A percentile compares a stretch with the other conserved stretches of the same genome.
phyloP scores from a whole-genome alignment of 1,140 invertebrate genomes.

The Conopomorpha cramerella region DNA sequence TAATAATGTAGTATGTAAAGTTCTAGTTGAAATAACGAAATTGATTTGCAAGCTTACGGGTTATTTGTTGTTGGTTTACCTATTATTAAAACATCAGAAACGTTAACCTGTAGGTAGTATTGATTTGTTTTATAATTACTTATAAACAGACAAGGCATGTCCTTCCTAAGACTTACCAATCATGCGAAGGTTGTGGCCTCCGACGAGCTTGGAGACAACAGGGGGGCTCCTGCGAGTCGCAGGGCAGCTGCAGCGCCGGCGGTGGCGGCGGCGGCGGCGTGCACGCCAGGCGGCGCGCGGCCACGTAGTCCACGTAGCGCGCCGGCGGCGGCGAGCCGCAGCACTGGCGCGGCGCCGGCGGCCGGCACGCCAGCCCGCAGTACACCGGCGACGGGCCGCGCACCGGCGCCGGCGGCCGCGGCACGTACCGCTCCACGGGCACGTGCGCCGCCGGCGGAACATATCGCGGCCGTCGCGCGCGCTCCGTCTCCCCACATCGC shows the following conservation, averaged over 20 bases:
- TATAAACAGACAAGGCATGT: too few relatives aligned
- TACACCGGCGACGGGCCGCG: constrained; percentile 47
- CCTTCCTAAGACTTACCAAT: constrained; percentile 71
- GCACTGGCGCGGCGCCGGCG: constrained; percentile 56
- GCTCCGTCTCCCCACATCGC: constrained; percentile 50
- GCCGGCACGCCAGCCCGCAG: constrained; percentile 58
- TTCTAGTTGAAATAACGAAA: too few relatives aligned
- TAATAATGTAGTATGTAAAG: too few relatives aligned
- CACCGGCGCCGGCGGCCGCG: constrained; percentile 64
- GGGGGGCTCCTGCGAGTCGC: constrained; percentile 56
- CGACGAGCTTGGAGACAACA: constrained; percentile 59
- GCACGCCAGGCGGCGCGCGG: constrained; percentile 62
- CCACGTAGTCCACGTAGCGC: constrained; percentile 62
- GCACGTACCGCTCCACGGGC: constrained; percentile 71
- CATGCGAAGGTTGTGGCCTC: constrained; percentile 56
- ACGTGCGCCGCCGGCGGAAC: constrained; percentile 70
- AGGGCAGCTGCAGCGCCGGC: constrained; percentile 51
- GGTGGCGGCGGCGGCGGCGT: constrained; percentile 63
- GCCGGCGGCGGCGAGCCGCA: constrained; percentile 54
- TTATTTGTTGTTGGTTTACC: too few relatives aligned
- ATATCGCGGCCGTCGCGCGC: constrained; percentile 57
- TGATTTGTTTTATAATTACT: too few relatives aligned
- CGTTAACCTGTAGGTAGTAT: too few relatives aligned
- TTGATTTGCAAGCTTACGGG: too few relatives aligned
- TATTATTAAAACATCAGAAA: too few relatives aligned